A percentile compares a stretch with the other conserved stretches of the same genome.
These are phyloP conservation scores for Hylyphantes graminicola DNA, from an alignment of 1,140 invertebrate species.

Conservation along the genomic window DNA sequence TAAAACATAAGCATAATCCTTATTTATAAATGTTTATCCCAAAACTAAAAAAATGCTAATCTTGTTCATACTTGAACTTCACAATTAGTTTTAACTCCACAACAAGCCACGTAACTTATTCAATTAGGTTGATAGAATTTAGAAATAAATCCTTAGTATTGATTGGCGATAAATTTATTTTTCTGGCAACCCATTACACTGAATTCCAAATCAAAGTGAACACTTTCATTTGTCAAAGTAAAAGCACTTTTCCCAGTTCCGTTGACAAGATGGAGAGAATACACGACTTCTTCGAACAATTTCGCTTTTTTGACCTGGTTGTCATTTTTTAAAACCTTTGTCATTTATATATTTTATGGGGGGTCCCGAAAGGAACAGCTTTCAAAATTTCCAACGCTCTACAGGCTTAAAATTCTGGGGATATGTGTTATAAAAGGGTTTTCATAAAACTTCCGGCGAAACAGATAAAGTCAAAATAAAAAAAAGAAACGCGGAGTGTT, in stretches of 20 bases:
- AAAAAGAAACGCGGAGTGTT: background rate
- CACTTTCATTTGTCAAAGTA: conserved; percentile 34
- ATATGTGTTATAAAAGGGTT: conserved; percentile 24
- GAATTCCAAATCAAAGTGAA: conserved; percentile 21
- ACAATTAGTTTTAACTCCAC: too few relatives aligned
- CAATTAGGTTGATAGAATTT: too few relatives aligned
- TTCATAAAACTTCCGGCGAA: background rate
- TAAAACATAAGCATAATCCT: too few relatives aligned
- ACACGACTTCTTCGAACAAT: conserved; percentile 30
- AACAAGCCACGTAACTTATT: too few relatives aligned
- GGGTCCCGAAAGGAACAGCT: conserved; percentile 3
- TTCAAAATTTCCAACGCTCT: conserved; percentile 1
- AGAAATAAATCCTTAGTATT: background rate
- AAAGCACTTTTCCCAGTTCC: conserved; percentile 22
- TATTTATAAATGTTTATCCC: too few relatives aligned
- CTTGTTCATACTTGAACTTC: too few relatives aligned
- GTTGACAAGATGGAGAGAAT: conserved; percentile 39
- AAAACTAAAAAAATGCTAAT: too few relatives aligned
- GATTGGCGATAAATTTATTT: conserved; percentile 18
- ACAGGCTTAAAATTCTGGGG: background rate
- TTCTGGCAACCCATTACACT: conserved; percentile 20
- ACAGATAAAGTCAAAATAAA: background rate
- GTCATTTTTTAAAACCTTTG: conserved; percentile 45
- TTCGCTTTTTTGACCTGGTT: conserved; percentile 39
- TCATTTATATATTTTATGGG: conserved; percentile 26